Percentiles rank a stretch among this genome's conserved stretches.
These are phyloP conservation scores for Platyrinchus mystaceus DNA, from an alignment of 2,797 vertebrate genomes.

Conservation along the genomic window DNA sequence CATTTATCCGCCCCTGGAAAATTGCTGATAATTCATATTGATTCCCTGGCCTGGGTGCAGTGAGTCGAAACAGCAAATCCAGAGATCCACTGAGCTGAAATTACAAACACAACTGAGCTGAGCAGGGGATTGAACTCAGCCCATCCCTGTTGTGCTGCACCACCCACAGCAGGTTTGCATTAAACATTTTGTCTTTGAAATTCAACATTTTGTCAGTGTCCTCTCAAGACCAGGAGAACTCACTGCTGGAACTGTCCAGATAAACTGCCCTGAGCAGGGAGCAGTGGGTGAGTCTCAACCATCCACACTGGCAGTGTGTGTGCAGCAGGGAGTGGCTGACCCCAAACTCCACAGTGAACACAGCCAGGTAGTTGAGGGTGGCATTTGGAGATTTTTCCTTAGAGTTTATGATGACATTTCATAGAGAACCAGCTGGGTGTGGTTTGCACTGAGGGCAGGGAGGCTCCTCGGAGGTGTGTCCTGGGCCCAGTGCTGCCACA, in stretches of 20 bases:
- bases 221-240: background rate
- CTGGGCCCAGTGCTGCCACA: fast-evolving
- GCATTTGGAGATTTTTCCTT: fast-evolving
- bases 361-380: fast-evolving
- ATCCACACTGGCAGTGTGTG: fast-evolving
- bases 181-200: background rate
- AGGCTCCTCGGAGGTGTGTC: fast-evolving
- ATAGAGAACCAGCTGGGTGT: too few species aligned
- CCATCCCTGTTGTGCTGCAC: fast-evolving
- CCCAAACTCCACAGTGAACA: fast-evolving
- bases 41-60: background rate
- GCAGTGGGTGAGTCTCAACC: background rate
- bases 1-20: slow-evolving; percentile 40
- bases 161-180: fast-evolving
- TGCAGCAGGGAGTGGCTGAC: background rate
- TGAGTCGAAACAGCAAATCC: background rate
- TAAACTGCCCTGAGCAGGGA: background rate
- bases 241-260: background rate
- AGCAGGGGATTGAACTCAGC: background rate
- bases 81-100: background rate
- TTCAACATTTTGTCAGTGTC: fast-evolving
- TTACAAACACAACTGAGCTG: background rate
- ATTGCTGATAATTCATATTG: slow-evolving; percentile 49
- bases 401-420: fast-evolving
- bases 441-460: background rate